A percentile compares a stretch with the other conserved stretches of the same genome.
Conservation (phyloP, 2,113 vertebrate genomes). For the Apus apus region DNA sequence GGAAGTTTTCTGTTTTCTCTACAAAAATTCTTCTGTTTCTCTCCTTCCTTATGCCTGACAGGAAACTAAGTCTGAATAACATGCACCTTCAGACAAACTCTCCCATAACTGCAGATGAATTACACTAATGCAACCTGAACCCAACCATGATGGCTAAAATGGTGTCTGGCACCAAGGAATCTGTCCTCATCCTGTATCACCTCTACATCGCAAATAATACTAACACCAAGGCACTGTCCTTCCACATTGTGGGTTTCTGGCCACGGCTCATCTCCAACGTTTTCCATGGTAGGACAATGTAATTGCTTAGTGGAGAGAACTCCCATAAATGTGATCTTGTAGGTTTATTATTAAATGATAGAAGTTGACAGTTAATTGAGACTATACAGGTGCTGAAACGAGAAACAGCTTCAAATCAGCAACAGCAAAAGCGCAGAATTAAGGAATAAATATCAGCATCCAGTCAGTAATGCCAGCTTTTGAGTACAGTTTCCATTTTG, state of each 20-base stretch:
- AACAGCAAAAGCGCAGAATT: not conserved
- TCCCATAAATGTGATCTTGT: not conserved
- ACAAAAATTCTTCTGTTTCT: not conserved
- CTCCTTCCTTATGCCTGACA: not conserved
- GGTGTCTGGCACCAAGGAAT: too few species aligned
- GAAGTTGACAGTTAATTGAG: not conserved
- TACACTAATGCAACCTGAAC: not conserved
- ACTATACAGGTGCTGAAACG: not conserved
- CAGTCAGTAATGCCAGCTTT: not conserved
- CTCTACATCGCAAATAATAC: not conserved
- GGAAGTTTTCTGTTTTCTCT: not conserved
- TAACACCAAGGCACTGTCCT: not conserved
- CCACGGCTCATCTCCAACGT: not conserved
- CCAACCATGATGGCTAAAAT: fast-evolving
- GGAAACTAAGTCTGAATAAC: not conserved
- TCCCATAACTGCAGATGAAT: not conserved
- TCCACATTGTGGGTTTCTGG: not conserved
- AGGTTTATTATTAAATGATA: not conserved
- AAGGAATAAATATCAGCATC: not conserved
- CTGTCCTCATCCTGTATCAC: not conserved
- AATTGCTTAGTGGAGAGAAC: not conserved
- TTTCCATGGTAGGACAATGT: not conserved
- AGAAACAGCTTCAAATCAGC: not conserved
- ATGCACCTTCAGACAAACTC: not conserved
- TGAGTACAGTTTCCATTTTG: not conserved